These are phyloP conservation scores for Anthonomus grandis DNA, from an alignment of 1,140 invertebrate genomes.

Conservation along the genomic window DNA sequence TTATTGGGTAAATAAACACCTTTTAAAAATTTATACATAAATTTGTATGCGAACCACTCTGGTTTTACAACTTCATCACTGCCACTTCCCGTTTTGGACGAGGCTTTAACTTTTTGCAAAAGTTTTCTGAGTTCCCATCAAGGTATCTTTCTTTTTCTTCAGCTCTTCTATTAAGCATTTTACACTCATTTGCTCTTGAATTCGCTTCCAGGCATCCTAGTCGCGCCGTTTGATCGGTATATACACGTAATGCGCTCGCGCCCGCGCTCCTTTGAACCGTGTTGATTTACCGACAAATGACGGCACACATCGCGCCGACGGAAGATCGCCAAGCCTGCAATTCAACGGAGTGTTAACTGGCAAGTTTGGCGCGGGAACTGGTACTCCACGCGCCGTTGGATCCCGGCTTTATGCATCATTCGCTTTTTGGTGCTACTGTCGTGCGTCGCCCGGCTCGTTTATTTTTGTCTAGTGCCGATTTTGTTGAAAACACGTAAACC, in stretches of 20 bases:
- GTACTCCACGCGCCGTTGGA: background rate
- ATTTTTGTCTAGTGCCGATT: too few relatives aligned
- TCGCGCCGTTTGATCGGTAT: background rate
- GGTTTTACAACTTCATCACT: constrained; percentile 28
- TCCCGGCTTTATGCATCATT: background rate
- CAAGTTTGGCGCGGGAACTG: background rate
- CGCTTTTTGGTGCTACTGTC: too few relatives aligned
- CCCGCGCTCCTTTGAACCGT: background rate
- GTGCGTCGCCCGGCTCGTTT: too few relatives aligned
- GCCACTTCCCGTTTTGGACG: constrained; percentile 15
- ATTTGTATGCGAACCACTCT: constrained; percentile 31
- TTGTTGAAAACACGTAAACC: too few relatives aligned
- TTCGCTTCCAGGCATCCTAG: constrained; percentile 1
- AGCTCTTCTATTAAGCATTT: background rate
- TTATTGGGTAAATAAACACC: background rate
- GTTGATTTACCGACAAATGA: background rate
- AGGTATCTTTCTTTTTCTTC: background rate
- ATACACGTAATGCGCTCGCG: background rate
- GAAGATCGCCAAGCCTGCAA: background rate
- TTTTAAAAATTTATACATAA: constrained; percentile 26
- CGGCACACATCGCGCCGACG: background rate
- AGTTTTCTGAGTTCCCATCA: background rate
- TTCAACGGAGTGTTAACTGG: background rate
- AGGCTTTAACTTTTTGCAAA: constrained; percentile 21
- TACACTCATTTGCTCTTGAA: background rate